These are phyloP conservation scores for Diplodus sargus DNA, from an alignment of 2,797 vertebrate genomes.

Conservation along the genomic window DNA sequence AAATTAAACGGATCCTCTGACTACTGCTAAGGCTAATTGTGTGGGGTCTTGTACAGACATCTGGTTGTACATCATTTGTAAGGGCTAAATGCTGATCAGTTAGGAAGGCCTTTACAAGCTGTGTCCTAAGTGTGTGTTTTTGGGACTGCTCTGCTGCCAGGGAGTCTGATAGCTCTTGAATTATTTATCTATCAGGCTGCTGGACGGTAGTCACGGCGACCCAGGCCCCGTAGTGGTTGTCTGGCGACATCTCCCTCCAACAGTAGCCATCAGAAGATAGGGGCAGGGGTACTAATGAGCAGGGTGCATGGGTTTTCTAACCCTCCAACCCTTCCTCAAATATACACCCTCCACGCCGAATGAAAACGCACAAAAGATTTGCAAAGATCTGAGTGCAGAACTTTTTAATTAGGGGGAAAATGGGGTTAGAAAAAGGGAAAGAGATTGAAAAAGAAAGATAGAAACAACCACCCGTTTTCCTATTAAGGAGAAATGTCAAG, in stretches of 20 bases:
- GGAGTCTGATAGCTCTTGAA: slow-evolving; percentile 84
- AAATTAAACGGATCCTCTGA: slow-evolving; percentile 77
- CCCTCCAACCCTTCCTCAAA: slow-evolving; percentile 58
- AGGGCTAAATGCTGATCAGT: slow-evolving; percentile 78
- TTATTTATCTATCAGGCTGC: slow-evolving; percentile 83
- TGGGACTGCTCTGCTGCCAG: slow-evolving; percentile 75
- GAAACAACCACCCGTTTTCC: slow-evolving; percentile 86
- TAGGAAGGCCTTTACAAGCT: slow-evolving; percentile 70
- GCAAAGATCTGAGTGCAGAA: slow-evolving; percentile 83
- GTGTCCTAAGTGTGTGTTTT: slow-evolving; percentile 75
- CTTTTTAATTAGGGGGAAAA: slow-evolving; percentile 87
- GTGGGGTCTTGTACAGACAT: slow-evolving; percentile 70
- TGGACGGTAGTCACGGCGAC: slow-evolving; percentile 80
- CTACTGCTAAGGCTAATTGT: slow-evolving; percentile 75
- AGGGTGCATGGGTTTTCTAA: slow-evolving; percentile 60
- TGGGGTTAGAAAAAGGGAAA: slow-evolving; percentile 69
- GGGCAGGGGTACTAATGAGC: slow-evolving; percentile 71
- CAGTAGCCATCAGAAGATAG: slow-evolving; percentile 72
- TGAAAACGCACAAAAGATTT: slow-evolving; percentile 71
- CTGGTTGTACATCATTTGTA: slow-evolving; percentile 76
- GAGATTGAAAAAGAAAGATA: slow-evolving; percentile 77
- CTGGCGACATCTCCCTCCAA: slow-evolving; percentile 77
- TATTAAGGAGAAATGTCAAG: slow-evolving; percentile 91
- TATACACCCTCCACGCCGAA: slow-evolving; percentile 41
- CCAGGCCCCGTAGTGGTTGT: slow-evolving; percentile 73